Evolutionary conservation across 2,797 vertebrate genomes (phyloP).

Genomic region (Valencia hispanica): DNA sequence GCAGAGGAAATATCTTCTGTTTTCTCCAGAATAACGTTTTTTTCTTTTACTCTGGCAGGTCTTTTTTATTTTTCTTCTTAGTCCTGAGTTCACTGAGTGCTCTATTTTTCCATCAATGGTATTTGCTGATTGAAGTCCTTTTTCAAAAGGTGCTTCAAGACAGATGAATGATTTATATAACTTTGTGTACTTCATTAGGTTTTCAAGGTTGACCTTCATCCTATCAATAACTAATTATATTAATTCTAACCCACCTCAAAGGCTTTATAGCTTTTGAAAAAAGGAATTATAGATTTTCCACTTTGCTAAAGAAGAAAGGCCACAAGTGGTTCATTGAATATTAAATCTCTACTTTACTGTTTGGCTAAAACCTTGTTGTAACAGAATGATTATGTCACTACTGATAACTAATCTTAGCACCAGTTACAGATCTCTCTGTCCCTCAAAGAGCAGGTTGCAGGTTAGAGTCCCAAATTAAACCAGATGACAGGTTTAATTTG

Average conservation of each 20-base stretch:
- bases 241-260: background rate
- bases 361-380: background rate
- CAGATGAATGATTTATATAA: background rate
- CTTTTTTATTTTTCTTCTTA: background rate
- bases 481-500: too few species aligned
- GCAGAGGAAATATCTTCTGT: constrained; percentile 31
- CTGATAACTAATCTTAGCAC: background rate
- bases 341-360: background rate
- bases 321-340: background rate
- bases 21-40: background rate
- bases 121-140: background rate
- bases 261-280: background rate
- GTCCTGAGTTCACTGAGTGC: background rate
- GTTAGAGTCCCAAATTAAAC: too few species aligned
- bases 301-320: too few species aligned
- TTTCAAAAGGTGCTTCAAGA: background rate
- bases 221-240: background rate
- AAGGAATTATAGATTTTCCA: background rate
- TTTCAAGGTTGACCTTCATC: background rate
- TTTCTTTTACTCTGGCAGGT: background rate
- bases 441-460: too few species aligned
- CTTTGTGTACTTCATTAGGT: background rate
- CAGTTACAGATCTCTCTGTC: background rate
- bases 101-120: background rate
- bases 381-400: background rate